Base-by-base conservation (phyloP, 2,888 invertebrate species). In the Drosophila atroscutellata region DNA sequence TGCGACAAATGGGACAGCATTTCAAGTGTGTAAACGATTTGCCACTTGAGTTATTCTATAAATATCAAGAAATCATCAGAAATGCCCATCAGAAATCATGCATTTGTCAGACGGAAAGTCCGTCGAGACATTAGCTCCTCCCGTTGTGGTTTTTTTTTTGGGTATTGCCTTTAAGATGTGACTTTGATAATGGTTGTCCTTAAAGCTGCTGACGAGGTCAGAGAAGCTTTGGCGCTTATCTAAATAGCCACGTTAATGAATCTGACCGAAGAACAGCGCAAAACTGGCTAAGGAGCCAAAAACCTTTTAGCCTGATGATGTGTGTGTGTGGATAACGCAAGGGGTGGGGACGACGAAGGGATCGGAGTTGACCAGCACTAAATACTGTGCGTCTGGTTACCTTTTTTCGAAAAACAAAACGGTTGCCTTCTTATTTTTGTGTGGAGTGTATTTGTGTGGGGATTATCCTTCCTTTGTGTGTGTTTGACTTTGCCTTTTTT, bases 1-100 rank as follows among this genome's bases (percentile, higher is more conserved):
- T 77, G 83, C 88, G 72, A 83, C 81, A 77, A 85, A 85, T 88
- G 86, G 78, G 76, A 76, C 85, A 87, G 79, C 83, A 84, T 84
- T 90, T 86, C 78, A 85, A 88, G 88, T 91, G 91, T 90, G 89
- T 89, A 91, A 92, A 89, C 89, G 91, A 92, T 92, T 92, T 92
- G 89, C 87, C 91, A 89, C 92, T 91, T 89, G 84, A 91, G 85
- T 91, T 86, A 80, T 83, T 90, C 88, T 89, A 91, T 90, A 87
- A 83, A 91, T 89, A 91, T 89, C 84, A 79, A 80, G 79, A 87
- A 89, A 81, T 86, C 89, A 83, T 83, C 84, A 75, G 70, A 77
- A 77, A 67, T 70, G 54, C 24, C 39, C 66, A 56, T 42, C 30
- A 76, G 55, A 77, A 67, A 75, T 71, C 72, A 68, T 75, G 72